phyloP scores from a whole-genome alignment of 2,797 vertebrate species.

The Peromyscus aztecus region DNA sequence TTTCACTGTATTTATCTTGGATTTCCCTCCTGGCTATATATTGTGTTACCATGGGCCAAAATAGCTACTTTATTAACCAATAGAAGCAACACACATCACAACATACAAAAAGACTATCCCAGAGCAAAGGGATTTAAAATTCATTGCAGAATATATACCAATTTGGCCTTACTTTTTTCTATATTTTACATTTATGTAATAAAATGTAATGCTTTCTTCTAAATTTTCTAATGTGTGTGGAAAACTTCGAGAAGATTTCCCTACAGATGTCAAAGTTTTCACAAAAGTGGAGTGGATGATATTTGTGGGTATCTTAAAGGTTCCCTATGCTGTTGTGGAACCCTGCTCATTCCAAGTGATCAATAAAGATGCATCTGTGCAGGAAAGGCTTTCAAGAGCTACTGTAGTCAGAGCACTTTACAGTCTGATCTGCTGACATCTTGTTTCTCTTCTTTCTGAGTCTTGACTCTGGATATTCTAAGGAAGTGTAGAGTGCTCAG shows the following conservation, averaged over 20 bases:
- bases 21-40: too few species aligned
- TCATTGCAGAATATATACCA: not conserved
- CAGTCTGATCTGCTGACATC: too few species aligned
- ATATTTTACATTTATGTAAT: not conserved
- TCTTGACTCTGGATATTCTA: accelerated
- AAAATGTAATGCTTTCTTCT: not conserved
- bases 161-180: not conserved
- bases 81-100: too few species aligned
- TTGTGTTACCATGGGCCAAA: too few species aligned
- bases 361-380: accelerated
- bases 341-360: not conserved
- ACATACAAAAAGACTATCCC: too few species aligned
- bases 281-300: not conserved
- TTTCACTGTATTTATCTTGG: too few species aligned
- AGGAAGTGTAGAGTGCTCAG: accelerated
- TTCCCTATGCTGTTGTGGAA: not conserved
- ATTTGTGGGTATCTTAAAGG: not conserved
- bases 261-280: not conserved
- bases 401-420: accelerated
- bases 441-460: accelerated
- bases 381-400: not conserved
- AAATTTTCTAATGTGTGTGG: not conserved
- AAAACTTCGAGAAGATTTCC: not conserved
- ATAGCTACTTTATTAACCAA: too few species aligned
- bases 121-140: not conserved